Base-by-base conservation (phyloP, 2,113 vertebrate species). In the Corydoras sp. region DNA sequence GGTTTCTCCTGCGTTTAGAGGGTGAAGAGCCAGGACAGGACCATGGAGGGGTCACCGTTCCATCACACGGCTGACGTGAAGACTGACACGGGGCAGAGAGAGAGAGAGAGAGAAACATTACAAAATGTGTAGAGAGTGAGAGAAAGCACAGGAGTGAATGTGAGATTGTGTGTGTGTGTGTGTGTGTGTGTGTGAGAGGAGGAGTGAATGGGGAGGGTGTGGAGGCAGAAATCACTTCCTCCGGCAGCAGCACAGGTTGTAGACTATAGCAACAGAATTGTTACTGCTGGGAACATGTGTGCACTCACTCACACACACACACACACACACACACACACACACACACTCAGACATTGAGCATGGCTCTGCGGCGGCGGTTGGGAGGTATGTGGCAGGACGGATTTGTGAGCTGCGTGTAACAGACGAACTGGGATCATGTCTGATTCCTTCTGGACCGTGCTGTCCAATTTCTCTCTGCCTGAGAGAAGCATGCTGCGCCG, bases 381-480 rank as follows among this genome's bases (percentile, higher is more conserved):
- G n/a, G 9, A 2, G 8, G 59, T 70, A 43, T 30, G 30, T 58
- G n/a, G 59, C 48, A 77, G 85, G 73, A 13, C 2, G 14, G 59
- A 48, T 50, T 77, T 81, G 80, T 77, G 82, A 81, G 77, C 82
- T 82, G 51, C 53, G 53, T 78, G 77, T 85, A 84, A 83, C 79
- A 85, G 88, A 68, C 81, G 74, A 82, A 76, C 82, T 79, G 67
- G 80, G 86, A 92, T 86, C 88, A 95, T 95, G 93, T 94, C 92
- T 90, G 92, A 94, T 85, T 92, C 91, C 83, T 92, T 92, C 85
- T 94, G 92, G 93, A 92, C 91, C 58, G 89, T 95, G 83, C 88
- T 93, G 77, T 95, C 92, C 73, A 93, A 94, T 92, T 94, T 93
- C 84, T 94, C 92, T 14, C 84, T 95, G 83, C 92, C 91, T 65